Base-by-base conservation (phyloP, 92 coral and sea anemone species). In the Zoanthus gigantus region DNA sequence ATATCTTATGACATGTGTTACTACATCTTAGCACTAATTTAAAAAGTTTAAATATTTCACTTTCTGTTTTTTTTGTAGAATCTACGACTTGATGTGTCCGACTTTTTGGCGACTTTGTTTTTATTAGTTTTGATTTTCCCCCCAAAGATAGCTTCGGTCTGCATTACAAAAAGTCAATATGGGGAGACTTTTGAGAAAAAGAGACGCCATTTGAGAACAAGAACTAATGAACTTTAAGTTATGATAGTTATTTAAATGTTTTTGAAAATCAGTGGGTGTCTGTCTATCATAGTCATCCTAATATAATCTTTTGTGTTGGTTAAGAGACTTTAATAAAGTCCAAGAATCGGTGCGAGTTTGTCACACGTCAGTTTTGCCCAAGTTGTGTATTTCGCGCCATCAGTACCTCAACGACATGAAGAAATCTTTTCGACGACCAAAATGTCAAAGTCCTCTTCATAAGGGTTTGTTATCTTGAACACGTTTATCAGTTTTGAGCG, bases 161-260 rank as follows among this genome's bases (percentile, higher is more conserved):
- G 34, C 0, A 9, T 16, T 28, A 47, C 66, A 65, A 16, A 31
- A 15, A 16, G 74, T 81, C 85, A 67, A 81, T 81, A 53, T 81
- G 61, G 2, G 61, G 61, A 46, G 66, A 79, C 14, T 23, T 44
- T 17, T 14, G n/a, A 23, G 54, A 79, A 66, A 81, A 18, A 15
- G 28, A 67, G 84, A 67, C 85, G 85, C 85, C 85, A 65, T 18
- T 66, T 46, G 16, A 60, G 32, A 42, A 71, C 23, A 81, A 44
- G 53, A 50, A 28, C 85, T 81, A 65, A 81, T 81, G 37, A 66
- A 81, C 44, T 65, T 23, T 81, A 81, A 81, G 67, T 46, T 71
- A 81, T 47, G 60, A 68, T 81, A 81, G 73, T 81, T 81, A 81
- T 81, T 81, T 81, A 65, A 81, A 81, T 81, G 85, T 81, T 50